phyloP scores from a whole-genome alignment of 2,797 vertebrate genomes.

The Chelonia mydas region DNA sequence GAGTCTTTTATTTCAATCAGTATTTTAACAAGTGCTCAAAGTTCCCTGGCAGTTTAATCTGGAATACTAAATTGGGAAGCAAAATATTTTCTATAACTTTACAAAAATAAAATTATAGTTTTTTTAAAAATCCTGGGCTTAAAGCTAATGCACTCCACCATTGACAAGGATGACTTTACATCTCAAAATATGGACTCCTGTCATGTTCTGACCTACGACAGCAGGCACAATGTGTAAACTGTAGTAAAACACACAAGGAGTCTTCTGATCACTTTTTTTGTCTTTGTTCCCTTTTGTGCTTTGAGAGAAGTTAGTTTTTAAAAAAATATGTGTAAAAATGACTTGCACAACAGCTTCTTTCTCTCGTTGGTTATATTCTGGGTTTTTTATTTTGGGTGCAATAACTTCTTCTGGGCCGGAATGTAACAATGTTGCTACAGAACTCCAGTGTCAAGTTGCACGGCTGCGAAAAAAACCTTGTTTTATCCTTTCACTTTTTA shows the following conservation, averaged over 20 bases:
- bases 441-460: not conserved
- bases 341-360: not conserved
- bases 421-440: not conserved
- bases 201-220: conserved; percentile 2
- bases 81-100: conserved; percentile 68
- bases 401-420: not conserved
- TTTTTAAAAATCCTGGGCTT: conserved; percentile 44
- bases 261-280: not conserved
- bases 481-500: not conserved
- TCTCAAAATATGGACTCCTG: conserved; percentile 3
- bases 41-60: conserved; percentile 64
- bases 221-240: conserved; percentile 34
- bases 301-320: not conserved
- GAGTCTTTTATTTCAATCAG: conserved; percentile 67
- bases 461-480: not conserved
- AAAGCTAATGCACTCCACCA: conserved; percentile 31
- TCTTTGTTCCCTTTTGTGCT: conserved; percentile 38
- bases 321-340: conserved; percentile 1
- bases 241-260: conserved; percentile 17
- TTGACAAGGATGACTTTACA: conserved; percentile 12
- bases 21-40: conserved; percentile 71
- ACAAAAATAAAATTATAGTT: conserved; percentile 59
- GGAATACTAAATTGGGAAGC: conserved; percentile 49
- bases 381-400: not conserved
- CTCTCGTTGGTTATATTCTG: not conserved